Percentiles rank a stretch among this genome's conserved stretches.
Evolutionary conservation across 2,113 vertebrate genomes (phyloP).

Genomic region (Pimephales promelas): DNA sequence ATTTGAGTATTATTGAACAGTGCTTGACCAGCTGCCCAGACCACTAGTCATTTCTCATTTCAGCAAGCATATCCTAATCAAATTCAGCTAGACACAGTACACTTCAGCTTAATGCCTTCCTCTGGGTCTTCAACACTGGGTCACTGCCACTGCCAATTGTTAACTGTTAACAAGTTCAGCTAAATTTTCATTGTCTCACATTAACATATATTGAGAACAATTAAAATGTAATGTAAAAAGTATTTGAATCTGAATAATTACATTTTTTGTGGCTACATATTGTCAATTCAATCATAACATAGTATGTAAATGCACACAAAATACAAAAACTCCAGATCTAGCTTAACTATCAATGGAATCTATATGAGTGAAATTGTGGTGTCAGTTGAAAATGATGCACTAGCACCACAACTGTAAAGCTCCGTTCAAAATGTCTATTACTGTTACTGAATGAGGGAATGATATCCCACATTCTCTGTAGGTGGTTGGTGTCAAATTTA

Average conservation of each 20-base stretch:
- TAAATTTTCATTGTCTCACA: neutral
- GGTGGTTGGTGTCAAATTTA: constrained; percentile 28
- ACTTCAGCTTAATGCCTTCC: neutral
- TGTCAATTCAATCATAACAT: neutral
- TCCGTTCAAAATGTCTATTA: neutral
- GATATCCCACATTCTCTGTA: constrained; percentile 20
- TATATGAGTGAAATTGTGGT: neutral
- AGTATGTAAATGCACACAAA: neutral
- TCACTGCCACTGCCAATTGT: neutral
- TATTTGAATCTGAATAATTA: neutral
- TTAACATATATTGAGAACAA: neutral
- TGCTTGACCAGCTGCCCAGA: constrained; percentile 32
- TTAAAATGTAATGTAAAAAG: neutral
- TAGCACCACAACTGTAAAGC: constrained; percentile 3
- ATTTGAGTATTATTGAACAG: constrained; percentile 16
- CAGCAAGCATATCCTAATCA: neutral
- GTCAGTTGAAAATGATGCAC: neutral
- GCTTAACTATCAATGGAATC: neutral
- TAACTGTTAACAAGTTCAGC: neutral
- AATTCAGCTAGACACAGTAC: neutral
- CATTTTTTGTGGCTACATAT: neutral
- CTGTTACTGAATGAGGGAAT: constrained; percentile 3
- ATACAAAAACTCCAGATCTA: neutral
- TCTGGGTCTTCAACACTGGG: neutral
- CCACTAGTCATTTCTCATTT: constrained; percentile 9